Evolutionary conservation across 2,797 vertebrate genomes (phyloP).

Genomic region (Trichosurus vulpecula): DNA sequence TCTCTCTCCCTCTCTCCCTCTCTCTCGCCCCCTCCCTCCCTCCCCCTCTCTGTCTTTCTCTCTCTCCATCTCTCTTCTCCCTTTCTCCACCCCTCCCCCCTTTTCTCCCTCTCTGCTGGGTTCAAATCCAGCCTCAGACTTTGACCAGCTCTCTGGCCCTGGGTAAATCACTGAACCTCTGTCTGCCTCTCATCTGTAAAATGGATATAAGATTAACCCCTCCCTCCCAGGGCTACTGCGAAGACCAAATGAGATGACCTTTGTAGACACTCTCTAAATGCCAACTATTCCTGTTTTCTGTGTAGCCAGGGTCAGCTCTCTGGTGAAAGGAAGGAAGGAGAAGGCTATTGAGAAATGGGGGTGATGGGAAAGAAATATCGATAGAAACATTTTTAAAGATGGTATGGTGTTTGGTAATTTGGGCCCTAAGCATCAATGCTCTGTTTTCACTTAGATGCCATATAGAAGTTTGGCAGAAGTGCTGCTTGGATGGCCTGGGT

Average conservation of each 20-base stretch:
- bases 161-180: not conserved
- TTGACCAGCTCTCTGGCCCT: not conserved
- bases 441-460: not conserved
- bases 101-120: not conserved
- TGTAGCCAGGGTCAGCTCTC: not conserved
- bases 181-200: not conserved
- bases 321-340: not conserved
- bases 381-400: not conserved
- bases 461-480: not conserved
- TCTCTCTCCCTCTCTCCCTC: not conserved
- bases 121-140: not conserved
- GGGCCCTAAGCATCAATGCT: not conserved
- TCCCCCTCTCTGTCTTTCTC: rapidly evolving
- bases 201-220: no score
- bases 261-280: not conserved
- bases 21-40: not conserved
- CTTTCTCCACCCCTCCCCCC: no score
- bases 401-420: no score
- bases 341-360: not conserved
- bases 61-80: rapidly evolving
- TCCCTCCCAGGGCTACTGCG: no score
- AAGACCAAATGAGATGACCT: not conserved
- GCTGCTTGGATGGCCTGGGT: not conserved
- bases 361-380: not conserved
- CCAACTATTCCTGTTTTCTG: not conserved